phyloP scores from a whole-genome alignment of 1,140 invertebrate genomes.

The Diuraphis noxia region DNA sequence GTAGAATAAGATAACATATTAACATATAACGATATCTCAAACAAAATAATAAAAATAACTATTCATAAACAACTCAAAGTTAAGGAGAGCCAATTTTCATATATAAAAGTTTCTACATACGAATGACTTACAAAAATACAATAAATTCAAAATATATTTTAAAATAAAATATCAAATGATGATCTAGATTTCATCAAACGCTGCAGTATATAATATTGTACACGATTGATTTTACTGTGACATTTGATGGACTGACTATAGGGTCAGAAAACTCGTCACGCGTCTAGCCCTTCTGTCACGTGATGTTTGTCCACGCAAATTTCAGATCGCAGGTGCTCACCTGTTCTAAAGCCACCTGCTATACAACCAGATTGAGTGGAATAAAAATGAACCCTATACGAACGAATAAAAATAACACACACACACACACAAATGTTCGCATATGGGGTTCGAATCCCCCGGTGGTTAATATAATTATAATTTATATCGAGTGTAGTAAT shows the following conservation, averaged over 20 bases:
- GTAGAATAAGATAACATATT: too few relatives aligned
- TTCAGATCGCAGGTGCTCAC: conserved; percentile 38
- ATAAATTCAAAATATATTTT: not conserved
- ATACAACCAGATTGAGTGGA: conserved; percentile 36
- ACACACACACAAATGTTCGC: not conserved
- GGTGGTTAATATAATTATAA: conserved; percentile 48
- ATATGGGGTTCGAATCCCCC: conserved; percentile 39
- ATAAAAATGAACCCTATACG: conserved; percentile 22
- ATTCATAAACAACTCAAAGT: not conserved
- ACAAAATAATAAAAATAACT: not conserved
- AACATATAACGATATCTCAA: not conserved
- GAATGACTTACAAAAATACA: not conserved
- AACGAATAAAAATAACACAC: conserved; percentile 15
- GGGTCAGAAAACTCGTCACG: not conserved
- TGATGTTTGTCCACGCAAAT: conserved; percentile 34
- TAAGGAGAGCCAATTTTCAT: not conserved
- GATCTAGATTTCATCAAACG: not conserved
- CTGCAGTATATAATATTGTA: not conserved
- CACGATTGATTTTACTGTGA: not conserved
- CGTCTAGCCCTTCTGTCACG: not conserved
- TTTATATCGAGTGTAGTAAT: conserved; percentile 24
- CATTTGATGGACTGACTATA: not conserved
- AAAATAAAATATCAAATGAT: not conserved
- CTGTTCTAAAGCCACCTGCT: conserved; percentile 40
- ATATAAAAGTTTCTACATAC: not conserved